phyloP scores from a whole-genome alignment of 2,888 invertebrate species.

The Abscondita cerata region DNA sequence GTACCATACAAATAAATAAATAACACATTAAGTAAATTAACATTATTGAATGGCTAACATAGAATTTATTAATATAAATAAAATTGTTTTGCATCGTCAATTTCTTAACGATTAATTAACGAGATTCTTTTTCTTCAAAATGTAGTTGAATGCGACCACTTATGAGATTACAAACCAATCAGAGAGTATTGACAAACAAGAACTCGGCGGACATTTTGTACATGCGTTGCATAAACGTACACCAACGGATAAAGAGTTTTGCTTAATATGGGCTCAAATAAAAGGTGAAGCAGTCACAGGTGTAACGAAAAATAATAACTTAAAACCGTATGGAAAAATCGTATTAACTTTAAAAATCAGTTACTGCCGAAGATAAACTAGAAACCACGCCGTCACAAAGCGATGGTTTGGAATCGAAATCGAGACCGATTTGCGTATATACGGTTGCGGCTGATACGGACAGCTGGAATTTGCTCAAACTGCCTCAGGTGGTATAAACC shows the following conservation, averaged over 20 bases:
- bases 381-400: constrained; percentile 88
- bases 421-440: constrained; percentile 90
- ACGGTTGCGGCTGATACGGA: constrained; percentile 98
- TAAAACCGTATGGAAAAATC: constrained; percentile 80
- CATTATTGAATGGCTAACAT: no score
- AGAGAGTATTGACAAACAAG: constrained; percentile 20
- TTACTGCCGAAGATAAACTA: constrained; percentile 88
- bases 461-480: constrained; percentile 91
- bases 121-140: no score
- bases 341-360: constrained; percentile 92
- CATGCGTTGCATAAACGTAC: constrained; percentile 17
- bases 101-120: no score
- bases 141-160: constrained; percentile 14
- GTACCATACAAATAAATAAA: no score
- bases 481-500: constrained; percentile 80
- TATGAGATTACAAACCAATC: constrained; percentile 24
- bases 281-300: constrained; percentile 45
- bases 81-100: no score
- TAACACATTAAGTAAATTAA: no score
- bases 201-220: constrained; percentile 32
- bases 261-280: constrained; percentile 50
- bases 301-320: constrained; percentile 45
- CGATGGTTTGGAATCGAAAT: constrained; percentile 92
- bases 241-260: background rate
- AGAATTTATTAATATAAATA: no score